Evolutionary conservation across 1,140 invertebrate genomes (phyloP).

Genomic region (Lerema accius): DNA sequence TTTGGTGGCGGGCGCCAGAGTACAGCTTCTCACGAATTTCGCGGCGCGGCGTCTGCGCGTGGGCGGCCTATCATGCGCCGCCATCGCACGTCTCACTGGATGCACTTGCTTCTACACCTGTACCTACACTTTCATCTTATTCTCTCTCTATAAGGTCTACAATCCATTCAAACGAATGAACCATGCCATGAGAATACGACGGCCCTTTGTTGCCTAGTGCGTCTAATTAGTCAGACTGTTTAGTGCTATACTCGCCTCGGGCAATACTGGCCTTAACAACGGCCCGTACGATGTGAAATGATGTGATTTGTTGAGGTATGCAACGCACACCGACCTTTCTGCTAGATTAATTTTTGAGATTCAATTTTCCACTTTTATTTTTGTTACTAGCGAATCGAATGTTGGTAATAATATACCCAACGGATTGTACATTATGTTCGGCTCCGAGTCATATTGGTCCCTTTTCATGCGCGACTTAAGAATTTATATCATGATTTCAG

Average conservation of each 20-base stretch:
- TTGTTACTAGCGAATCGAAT: conserved; percentile 35
- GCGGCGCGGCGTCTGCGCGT: conserved; percentile 72
- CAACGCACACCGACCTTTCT: conserved; percentile 34
- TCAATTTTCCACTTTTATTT: conserved; percentile 35
- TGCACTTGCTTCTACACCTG: conserved; percentile 47
- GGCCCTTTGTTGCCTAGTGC: conserved; percentile 73
- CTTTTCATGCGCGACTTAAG: conserved; percentile 45
- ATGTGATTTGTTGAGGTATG: conserved; percentile 65
- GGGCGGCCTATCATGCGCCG: conserved; percentile 73
- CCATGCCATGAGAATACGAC: conserved; percentile 40
- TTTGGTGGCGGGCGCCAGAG: conserved; percentile 56
- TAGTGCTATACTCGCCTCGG: conserved; percentile 68
- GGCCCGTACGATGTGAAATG: conserved; percentile 63
- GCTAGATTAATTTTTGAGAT: conserved; percentile 43
- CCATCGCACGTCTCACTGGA: conserved; percentile 65
- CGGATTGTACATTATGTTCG: conserved; percentile 37
- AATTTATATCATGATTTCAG: conserved; percentile 55
- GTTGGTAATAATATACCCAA: conserved; percentile 36
- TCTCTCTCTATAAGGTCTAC: conserved; percentile 42
- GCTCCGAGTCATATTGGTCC: conserved; percentile 44
- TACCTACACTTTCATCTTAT: conserved; percentile 43
- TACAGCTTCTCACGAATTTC: conserved; percentile 78
- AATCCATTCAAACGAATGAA: conserved; percentile 35
- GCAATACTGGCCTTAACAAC: conserved; percentile 55
- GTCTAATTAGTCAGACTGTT: conserved; percentile 80